These are phyloP conservation scores for Cantharis lateralis DNA, from an alignment of 2,888 invertebrate genomes.

Conservation along the genomic window DNA sequence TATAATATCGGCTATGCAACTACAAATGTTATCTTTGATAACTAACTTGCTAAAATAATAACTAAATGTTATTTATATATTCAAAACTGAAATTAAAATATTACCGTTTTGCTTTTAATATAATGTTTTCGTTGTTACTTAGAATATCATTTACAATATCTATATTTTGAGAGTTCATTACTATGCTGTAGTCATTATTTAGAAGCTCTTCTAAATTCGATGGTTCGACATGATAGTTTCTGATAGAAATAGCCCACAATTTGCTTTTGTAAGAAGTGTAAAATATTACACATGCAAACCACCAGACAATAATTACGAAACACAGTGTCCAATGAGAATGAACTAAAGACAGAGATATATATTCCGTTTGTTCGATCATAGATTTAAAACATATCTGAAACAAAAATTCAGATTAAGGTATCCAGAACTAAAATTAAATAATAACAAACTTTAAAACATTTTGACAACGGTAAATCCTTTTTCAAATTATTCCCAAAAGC, in stretches of 20 bases:
- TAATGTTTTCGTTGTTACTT: slow-evolving; percentile 20
- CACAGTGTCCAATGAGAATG: slow-evolving; percentile 5
- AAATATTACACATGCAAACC: slow-evolving; percentile 34
- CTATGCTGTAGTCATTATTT: slow-evolving; percentile 32
- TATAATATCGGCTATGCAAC: slow-evolving; percentile 22
- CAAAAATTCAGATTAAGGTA: not conserved
- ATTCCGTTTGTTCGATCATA: slow-evolving; percentile 34
- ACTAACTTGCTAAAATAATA: slow-evolving; percentile 5
- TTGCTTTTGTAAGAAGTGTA: slow-evolving; percentile 40
- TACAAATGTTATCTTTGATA: slow-evolving; percentile 20
- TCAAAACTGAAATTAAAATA: not conserved
- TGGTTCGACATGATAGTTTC: slow-evolving; percentile 35
- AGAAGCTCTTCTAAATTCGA: slow-evolving; percentile 31
- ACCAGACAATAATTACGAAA: slow-evolving; percentile 29
- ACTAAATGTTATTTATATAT: not conserved
- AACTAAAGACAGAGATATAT: not conserved
- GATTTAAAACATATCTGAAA: slow-evolving; percentile 33
- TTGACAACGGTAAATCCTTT: not conserved
- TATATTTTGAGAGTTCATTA: slow-evolving; percentile 19
- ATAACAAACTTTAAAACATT: slow-evolving; percentile 12
- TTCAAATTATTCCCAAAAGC: not conserved
- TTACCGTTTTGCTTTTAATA: slow-evolving; percentile 25
- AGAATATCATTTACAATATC: slow-evolving; percentile 16
- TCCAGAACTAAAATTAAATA: not conserved
- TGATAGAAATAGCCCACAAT: slow-evolving; percentile 36